phyloP scores from a whole-genome alignment of 2,797 vertebrate species.

The Hybognathus amarus region DNA sequence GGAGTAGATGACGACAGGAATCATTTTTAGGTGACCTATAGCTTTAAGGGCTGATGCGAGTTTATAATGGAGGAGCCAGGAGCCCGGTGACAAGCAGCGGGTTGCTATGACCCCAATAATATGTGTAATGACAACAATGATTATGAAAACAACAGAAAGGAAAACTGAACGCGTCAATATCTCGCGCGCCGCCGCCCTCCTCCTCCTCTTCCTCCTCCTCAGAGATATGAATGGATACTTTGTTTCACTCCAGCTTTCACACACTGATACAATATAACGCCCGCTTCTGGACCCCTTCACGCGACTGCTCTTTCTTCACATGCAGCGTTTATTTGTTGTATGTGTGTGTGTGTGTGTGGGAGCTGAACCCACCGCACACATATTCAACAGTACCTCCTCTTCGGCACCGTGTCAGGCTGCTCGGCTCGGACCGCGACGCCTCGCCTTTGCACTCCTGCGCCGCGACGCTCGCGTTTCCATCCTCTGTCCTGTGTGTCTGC shows the following conservation, averaged over 20 bases:
- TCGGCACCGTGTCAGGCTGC: slow-evolving; percentile 71
- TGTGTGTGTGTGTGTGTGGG: neutral
- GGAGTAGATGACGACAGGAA: neutral
- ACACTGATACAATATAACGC: neutral
- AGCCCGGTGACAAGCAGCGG: neutral
- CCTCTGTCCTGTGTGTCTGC: slow-evolving; percentile 55
- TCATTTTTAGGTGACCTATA: neutral
- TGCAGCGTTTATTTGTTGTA: neutral
- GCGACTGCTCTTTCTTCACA: neutral
- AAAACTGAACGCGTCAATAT: neutral
- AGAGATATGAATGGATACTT: slow-evolving; percentile 61
- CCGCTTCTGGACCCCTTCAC: neutral
- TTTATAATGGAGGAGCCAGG: neutral
- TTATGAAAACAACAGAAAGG: no score
- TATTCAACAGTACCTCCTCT: slow-evolving; percentile 76
- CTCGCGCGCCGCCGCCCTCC: slow-evolving; percentile 59
- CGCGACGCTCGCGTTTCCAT: slow-evolving; percentile 54
- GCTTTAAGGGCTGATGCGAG: slow-evolving; percentile 8
- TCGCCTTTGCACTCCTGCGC: slow-evolving; percentile 76
- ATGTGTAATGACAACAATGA: neutral
- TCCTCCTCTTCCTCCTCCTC: slow-evolving; percentile 70
- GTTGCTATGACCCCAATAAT: neutral
- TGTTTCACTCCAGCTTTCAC: slow-evolving; percentile 44
- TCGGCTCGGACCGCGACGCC: slow-evolving; percentile 46
- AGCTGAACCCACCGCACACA: slow-evolving; percentile 14